Evolutionary conservation across 1,140 invertebrate genomes (phyloP).

Genomic region (Diuraphis noxia): DNA sequence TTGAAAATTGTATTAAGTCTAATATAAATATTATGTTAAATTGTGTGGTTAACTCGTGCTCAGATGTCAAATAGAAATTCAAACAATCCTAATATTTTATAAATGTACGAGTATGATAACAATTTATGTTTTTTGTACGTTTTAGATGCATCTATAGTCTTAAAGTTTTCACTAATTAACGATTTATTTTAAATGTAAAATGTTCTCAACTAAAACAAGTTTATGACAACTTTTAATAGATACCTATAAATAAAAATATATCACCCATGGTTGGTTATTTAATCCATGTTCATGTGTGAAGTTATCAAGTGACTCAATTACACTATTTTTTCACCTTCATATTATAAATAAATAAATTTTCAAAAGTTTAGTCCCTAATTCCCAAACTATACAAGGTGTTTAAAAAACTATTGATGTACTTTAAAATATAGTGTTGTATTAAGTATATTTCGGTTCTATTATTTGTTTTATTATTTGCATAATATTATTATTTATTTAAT

Average conservation of each 20-base stretch:
- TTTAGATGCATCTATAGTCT: not conserved
- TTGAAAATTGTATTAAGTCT: not conserved
- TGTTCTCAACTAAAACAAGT: not conserved
- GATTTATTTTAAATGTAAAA: not conserved
- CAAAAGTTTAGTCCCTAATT: not conserved
- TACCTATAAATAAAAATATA: not conserved
- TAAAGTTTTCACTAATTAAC: not conserved
- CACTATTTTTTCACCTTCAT: not conserved
- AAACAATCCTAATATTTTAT: not conserved
- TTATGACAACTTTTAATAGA: not conserved
- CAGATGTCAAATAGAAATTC: not conserved
- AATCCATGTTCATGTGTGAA: not conserved
- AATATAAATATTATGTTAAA: not conserved
- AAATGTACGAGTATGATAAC: not conserved
- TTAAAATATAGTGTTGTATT: not conserved
- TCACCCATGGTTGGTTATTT: not conserved
- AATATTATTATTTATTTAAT: not conserved
- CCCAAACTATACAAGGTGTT: not conserved
- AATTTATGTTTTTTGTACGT: not conserved
- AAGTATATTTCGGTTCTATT: not conserved
- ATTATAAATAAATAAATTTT: not conserved
- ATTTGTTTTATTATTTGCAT: not conserved
- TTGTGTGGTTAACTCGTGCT: not conserved
- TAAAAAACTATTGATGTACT: not conserved
- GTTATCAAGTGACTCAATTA: not conserved